Evolutionary conservation across 2,888 invertebrate species (phyloP), one percentile per base, ranked within the genome.

Genomic region (Noctua comes): DNA sequence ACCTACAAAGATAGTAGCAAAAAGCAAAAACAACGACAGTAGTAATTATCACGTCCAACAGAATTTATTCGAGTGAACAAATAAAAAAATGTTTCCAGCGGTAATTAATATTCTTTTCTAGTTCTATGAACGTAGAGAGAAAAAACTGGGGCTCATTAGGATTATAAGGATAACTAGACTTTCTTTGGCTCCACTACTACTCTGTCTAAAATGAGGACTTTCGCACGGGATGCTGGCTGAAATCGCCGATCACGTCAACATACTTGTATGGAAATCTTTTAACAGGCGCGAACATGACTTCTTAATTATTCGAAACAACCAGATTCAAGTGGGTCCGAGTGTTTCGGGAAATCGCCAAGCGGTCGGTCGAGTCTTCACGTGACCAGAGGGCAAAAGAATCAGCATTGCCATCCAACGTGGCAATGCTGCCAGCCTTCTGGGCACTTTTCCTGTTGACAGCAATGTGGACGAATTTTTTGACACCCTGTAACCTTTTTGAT

Each of bases 11-110:
- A 75, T 36, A 65, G 8, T 31, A 68, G 40, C 27, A 40, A 18
- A 24, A 68, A 51, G 27, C 21, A 72, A 40, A 64, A 78, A 78
- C 72, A 54, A 36, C 46, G 13, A 16, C 54, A 68, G 18, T n/a
- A 62, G 46, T 68, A 79, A 73, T 69, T 51, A 79, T 48, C n/a
- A 79, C 65, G 73, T 69, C 57, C 31, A 51, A 21, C 40, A n/a
- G 16, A 65, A 73, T 73, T 27, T 57, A 65, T 73, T 79, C n/a
- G 16, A 51, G n/a, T 0, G 24, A 36, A 72, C n/a, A 57, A 31
- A 31, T 31, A 43, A 57, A 62, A 72, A 43, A 10, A 54, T 16
- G 1, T 27, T 68, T 8, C 6, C 27, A 24, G 46, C n/a, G 21
- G 4, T 57, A 6, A 65, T 54, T 7, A 10, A 54, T 57, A 57